Evolutionary conservation across 2,113 vertebrate species (phyloP).

Genomic region (Chloropsis cyanopogon): DNA sequence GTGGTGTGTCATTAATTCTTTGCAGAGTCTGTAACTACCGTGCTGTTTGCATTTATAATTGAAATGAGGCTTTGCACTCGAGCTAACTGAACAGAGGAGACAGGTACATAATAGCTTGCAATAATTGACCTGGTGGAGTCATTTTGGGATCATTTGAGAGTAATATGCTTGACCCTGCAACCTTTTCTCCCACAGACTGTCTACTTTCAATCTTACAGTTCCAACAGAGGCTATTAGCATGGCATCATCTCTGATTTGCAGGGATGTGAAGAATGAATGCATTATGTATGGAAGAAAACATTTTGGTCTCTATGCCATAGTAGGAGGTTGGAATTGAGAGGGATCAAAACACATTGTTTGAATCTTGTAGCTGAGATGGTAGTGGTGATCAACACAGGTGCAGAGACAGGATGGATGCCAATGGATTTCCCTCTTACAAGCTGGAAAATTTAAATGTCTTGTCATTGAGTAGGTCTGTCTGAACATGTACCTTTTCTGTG

Average conservation of each 20-base stretch:
- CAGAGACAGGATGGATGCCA: neutral
- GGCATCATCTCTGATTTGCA: neutral
- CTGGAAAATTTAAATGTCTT: neutral
- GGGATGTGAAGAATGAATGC: neutral
- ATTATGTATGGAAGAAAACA: neutral
- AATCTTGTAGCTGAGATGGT: neutral
- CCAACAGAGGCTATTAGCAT: neutral
- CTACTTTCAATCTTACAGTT: neutral
- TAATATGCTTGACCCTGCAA: conserved; percentile 31
- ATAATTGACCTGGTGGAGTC: neutral
- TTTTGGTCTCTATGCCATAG: neutral
- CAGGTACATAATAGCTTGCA: neutral
- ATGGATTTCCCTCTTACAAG: neutral
- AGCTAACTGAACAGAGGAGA: neutral
- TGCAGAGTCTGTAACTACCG: neutral
- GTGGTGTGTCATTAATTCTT: neutral
- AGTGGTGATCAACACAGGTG: neutral
- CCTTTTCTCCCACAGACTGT: conserved; percentile 14
- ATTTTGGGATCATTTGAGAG: conserved; percentile 25
- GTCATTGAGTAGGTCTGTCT: neutral
- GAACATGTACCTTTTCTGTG: neutral
- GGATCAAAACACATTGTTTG: neutral
- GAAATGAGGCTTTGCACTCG: neutral
- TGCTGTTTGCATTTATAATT: neutral
- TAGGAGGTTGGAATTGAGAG: neutral